A percentile compares a stretch with the other conserved stretches of the same genome.
phyloP scores from a whole-genome alignment of 2,888 invertebrate genomes.

The Hyppa rectilinea region DNA sequence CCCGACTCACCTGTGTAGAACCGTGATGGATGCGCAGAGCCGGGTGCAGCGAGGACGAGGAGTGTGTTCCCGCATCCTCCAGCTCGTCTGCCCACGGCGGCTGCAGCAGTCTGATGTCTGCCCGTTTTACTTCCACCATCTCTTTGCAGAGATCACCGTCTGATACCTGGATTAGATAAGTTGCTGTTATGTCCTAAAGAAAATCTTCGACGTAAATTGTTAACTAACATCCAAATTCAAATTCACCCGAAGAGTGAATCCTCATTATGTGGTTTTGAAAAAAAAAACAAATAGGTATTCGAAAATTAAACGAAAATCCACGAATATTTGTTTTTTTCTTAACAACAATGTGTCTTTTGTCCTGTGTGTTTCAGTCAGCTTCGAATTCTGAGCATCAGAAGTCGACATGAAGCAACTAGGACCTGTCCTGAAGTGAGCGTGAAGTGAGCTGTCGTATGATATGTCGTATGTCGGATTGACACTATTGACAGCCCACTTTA shows the following conservation, averaged over 20 bases:
- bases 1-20: slow-evolving; percentile 77
- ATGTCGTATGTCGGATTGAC: no score
- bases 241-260: background rate
- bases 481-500: no score
- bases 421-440: no score
- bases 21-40: slow-evolving; percentile 79
- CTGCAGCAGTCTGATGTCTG: slow-evolving; percentile 96
- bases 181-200: background rate
- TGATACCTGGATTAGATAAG: slow-evolving; percentile 89
- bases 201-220: no score
- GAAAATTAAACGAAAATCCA: no score
- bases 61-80: slow-evolving; percentile 91
- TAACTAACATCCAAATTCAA: background rate
- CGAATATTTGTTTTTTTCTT: background rate
- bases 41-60: slow-evolving; percentile 79
- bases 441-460: no score
- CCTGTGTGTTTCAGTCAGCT: background rate
- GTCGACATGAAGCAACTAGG: background rate
- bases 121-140: slow-evolving; percentile 94
- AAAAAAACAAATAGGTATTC: no score
- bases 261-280: no score
- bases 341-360: no score
- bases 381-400: background rate
- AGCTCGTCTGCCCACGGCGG: slow-evolving; percentile 99
- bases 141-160: slow-evolving; percentile 86